Evolutionary conservation across 2,888 invertebrate genomes (phyloP).

Genomic region (Anaspis maculata): DNA sequence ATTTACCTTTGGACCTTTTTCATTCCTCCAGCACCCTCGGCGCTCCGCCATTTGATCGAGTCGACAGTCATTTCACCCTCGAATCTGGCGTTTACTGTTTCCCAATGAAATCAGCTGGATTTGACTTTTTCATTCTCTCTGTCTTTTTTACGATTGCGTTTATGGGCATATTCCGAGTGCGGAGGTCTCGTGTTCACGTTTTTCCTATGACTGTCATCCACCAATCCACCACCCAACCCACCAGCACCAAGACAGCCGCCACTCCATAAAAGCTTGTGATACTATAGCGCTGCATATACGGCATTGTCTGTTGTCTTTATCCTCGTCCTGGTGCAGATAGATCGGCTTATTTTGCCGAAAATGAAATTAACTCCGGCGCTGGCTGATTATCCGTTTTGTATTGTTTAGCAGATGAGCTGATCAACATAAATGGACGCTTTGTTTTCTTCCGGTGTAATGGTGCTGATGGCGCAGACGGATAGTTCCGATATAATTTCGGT

Average conservation of each 20-base stretch:
- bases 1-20: no score
- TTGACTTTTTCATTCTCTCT: constrained; percentile 22
- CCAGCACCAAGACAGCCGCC: no score
- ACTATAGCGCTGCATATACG: no score
- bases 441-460: constrained; percentile 19
- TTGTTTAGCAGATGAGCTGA: constrained; percentile 24
- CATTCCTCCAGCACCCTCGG: no score
- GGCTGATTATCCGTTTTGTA: constrained; percentile 18
- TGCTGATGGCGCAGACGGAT: no score
- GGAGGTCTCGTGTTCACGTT: constrained; percentile 12
- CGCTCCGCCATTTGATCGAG: constrained; percentile 5
- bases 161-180: constrained; percentile 2
- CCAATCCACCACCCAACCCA: no score
- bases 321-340: constrained; percentile 4
- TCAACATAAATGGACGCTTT: constrained; percentile 26
- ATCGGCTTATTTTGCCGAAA: constrained; percentile 10
- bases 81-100: constrained; percentile 23
- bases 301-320: no score
- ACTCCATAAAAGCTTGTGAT: no score
- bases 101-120: constrained; percentile 26
- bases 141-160: constrained; percentile 21
- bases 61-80: constrained; percentile 3
- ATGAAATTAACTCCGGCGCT: constrained; percentile 6
- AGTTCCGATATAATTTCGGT: no score
- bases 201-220: background rate